These are phyloP conservation scores for Acrocephalus scirpaceus DNA, from an alignment of 2,797 vertebrate genomes.

Conservation along the genomic window DNA sequence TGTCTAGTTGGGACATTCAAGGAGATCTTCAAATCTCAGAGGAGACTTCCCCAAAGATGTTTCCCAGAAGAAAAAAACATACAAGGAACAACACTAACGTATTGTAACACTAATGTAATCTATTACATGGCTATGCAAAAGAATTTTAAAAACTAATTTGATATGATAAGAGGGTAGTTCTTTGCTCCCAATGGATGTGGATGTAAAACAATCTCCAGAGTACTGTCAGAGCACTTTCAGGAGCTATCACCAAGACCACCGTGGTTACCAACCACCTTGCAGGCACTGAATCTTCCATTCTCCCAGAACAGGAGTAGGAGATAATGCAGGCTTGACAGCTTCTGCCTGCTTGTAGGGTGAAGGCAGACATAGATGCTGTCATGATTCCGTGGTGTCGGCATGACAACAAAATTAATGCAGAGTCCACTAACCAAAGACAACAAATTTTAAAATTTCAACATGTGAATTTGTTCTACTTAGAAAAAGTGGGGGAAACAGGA, in stretches of 20 bases:
- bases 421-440: not conserved
- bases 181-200: not conserved
- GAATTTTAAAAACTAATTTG: not conserved
- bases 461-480: not conserved
- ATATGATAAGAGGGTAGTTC: not conserved
- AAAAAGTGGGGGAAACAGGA: not conserved
- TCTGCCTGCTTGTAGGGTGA: not conserved
- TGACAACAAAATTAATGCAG: not conserved
- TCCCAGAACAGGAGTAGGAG: not conserved
- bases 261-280: not conserved
- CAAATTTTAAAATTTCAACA: not conserved
- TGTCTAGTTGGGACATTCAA: not conserved
- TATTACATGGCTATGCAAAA: not conserved
- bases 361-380: not conserved
- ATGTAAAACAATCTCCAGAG: not conserved
- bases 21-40: not conserved
- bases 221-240: not conserved
- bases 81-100: not conserved
- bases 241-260: not conserved
- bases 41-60: not conserved
- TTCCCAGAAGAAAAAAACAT: not conserved
- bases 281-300: not conserved
- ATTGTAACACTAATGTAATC: not conserved
- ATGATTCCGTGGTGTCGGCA: not conserved
- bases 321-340: not conserved